A percentile compares a stretch with the other conserved stretches of the same genome.
Evolutionary conservation across 2,888 invertebrate genomes (phyloP).

Genomic region (Blomia tropicalis): DNA sequence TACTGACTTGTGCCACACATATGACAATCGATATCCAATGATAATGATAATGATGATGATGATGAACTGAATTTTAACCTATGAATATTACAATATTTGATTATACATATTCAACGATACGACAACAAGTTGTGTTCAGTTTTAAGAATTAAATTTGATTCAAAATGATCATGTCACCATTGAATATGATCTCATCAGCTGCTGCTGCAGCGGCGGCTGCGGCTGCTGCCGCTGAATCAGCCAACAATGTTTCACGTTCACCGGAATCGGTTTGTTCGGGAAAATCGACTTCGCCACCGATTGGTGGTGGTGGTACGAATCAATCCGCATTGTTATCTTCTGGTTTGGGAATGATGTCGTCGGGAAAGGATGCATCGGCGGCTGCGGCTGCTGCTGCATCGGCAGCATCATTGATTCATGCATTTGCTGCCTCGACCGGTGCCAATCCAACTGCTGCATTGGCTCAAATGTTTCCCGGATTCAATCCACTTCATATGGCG

Average conservation of each 20-base stretch:
- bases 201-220: neutral
- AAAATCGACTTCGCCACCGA: neutral
- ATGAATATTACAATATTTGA: too few species aligned
- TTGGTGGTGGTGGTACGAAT: neutral
- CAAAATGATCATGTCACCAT: constrained; percentile 13
- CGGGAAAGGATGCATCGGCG: neutral
- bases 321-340: neutral
- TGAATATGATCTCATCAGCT: neutral
- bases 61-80: too few species aligned
- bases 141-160: too few species aligned
- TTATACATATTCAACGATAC: too few species aligned
- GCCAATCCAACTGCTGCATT: constrained; percentile 5
- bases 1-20: too few species aligned
- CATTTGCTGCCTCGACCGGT: neutral
- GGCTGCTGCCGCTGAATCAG: neutral
- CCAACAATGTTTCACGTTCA: neutral
- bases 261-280: constrained; percentile 1
- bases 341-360: neutral
- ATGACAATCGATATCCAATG: too few species aligned
- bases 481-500: neutral
- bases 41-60: too few species aligned
- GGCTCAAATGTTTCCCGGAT: constrained; percentile 14
- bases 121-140: too few species aligned
- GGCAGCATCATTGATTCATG: neutral
- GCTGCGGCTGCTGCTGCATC: neutral